Evolutionary conservation across 2,888 invertebrate genomes (phyloP), one percentile per base, ranked within the genome.

Genomic region (Drosophila stalkeri): DNA sequence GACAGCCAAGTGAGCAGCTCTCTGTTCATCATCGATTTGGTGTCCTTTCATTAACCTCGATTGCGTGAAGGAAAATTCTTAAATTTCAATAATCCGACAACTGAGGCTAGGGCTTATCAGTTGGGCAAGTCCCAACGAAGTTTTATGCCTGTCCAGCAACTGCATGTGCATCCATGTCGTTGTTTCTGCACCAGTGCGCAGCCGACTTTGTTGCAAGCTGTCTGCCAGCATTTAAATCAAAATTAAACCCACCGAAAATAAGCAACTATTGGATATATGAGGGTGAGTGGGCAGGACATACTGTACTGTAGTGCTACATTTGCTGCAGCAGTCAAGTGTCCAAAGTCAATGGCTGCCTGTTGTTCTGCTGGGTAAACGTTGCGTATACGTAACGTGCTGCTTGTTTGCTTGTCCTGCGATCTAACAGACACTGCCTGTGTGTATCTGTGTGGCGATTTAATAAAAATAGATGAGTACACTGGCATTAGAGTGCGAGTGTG

Each of bases 161-260:
- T 62, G 72, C 61, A 61, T 70, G 60, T 59, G 66, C 73, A 33
- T n/a, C 11, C 49, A 75, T 86, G 74, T 67, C 81, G 60, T 64
- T 72, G 63, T 67, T 83, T 79, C 75, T 81, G 81, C 77, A 41
- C 37, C 86, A 78, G 73, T 76, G 83, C 76, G 82, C 78, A 78
- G 74, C 60, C 77, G 76, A 72, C 72, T 64, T 41, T 44, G 77
- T 27, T 27, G 75, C 75, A 65, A 87, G 81, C 73, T 87, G 86
- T 87, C 86, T 72, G 75, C 71, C 64, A 74, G 77, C 88, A 75
- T 87, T 86, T 89, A 86, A 89, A 87, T 89, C 90, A 86, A 86
- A 86, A 89, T 87, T 89, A 87, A 87, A 73, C 76, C 73, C 57
- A 35, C 76, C 82, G 54, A 85, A 89, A 87, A 78, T 80, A 84